Base-by-base conservation (phyloP, 2,797 vertebrate species). In the Alcedo atthis region DNA sequence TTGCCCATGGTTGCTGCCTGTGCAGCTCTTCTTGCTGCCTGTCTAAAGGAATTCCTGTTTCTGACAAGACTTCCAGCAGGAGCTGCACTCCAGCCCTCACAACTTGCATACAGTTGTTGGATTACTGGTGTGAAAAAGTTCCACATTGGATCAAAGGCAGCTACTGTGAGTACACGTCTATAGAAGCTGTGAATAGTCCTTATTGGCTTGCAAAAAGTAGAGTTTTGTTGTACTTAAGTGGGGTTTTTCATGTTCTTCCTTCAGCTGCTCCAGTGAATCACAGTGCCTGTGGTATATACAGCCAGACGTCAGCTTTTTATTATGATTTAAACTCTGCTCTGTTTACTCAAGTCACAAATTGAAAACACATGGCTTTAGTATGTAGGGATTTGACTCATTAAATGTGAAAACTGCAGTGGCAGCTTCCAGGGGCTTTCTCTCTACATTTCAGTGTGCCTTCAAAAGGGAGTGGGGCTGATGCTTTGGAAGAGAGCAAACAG, bases 301-400 rank as follows among this genome's bases (percentile, higher is more conserved):
- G 71, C 42, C 6, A 0, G 64, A 67, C 7, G 9, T 61, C 68
- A 76, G 68, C 54, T 93, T 94, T 89, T 94, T 86, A 48, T 95
- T 91, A 53, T n/a, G 53, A 55, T 57, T 93, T 90, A 88, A 91
- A 70, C 35, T 73, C 77, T 17, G 18, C 35, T 70, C 74, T 76
- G 7, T 51, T 87, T 83, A 15, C 78, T 84, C 55, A 87, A 87
- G 4, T 63, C 83, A 37, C 11, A n/a, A 95, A 96, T 92, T 92
- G 85, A 79, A 95, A 96, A 88, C 93, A 94, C 40, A 69, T 93
- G 95, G 74, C 88, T 83, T 59, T 45, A 69, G 48, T 59, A 68
- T n/a, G 43, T 13, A 51, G 54, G 63, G 57, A 89, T 32, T 84
- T 81, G 28, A 79, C 20, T 81, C 55, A 32, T 70, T 59, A 59